Percentiles rank a stretch among this genome's conserved stretches.
Evolutionary conservation across 2,797 vertebrate species (phyloP).

Genomic region (Smutsia gigantea): DNA sequence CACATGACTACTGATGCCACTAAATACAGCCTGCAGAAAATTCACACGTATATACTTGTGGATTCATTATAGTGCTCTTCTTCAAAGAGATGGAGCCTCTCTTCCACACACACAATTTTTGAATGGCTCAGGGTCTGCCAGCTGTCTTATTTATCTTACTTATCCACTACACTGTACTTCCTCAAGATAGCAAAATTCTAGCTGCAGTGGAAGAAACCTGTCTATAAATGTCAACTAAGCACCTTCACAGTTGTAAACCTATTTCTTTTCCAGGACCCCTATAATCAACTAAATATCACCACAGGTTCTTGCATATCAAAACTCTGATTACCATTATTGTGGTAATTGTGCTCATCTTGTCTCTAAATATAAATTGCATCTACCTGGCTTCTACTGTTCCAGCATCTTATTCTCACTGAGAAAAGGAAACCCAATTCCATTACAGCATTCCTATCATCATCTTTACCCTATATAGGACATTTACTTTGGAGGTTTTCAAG

Average conservation of each 20-base stretch:
- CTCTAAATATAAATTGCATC: neutral
- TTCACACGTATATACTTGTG: neutral
- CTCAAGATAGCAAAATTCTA: neutral
- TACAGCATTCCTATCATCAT: neutral
- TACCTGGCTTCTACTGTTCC: neutral
- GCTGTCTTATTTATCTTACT: neutral
- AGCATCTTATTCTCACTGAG: neutral
- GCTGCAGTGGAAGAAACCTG: neutral
- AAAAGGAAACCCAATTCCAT: neutral
- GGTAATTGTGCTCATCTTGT: neutral
- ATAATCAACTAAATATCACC: neutral
- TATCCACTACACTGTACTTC: neutral
- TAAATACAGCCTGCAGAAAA: neutral
- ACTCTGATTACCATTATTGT: neutral
- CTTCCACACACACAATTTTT: neutral
- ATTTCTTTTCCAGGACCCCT: neutral
- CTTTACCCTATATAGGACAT: neutral
- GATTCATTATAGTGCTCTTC: neutral
- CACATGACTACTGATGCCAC: neutral
- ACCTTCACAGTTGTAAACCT: neutral
- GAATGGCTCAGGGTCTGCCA: neutral
- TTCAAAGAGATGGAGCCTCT: neutral
- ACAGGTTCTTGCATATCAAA: neutral
- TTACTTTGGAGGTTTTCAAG: neutral
- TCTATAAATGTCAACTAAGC: neutral